These are phyloP conservation scores for Hyppa rectilinea DNA, from an alignment of 2,888 invertebrate genomes.

Conservation along the genomic window DNA sequence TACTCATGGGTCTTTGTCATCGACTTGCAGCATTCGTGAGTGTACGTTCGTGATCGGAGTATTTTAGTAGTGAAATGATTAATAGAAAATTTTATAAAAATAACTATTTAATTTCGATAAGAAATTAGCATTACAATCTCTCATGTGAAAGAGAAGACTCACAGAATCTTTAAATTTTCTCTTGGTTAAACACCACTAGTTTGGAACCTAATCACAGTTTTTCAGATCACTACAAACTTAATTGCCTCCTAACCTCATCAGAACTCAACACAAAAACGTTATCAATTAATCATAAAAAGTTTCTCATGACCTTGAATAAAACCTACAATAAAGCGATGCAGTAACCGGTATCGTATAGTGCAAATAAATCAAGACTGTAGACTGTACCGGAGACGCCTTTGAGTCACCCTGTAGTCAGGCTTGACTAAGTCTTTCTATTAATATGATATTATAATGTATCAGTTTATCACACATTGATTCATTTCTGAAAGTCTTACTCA, in stretches of 20 bases:
- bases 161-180: background rate
- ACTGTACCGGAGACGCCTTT: constrained; percentile 52
- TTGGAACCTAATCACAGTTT: constrained; percentile 6
- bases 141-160: background rate
- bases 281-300: constrained; percentile 28
- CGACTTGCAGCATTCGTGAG: constrained; percentile 13
- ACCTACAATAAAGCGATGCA: constrained; percentile 23
- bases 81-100: background rate
- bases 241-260: constrained; percentile 24
- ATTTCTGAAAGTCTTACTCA: constrained; percentile 1
- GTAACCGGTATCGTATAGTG: constrained; percentile 23
- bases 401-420: constrained; percentile 52
- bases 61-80: constrained; percentile 12
- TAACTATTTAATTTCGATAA: background rate
- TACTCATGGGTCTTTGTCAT: constrained; percentile 61
- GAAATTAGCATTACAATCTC: background rate
- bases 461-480: constrained; percentile 1
- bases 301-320: constrained; percentile 19
- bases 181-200: background rate
- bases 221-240: constrained; percentile 18
- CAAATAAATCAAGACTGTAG: constrained; percentile 48
- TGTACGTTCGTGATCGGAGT: constrained; percentile 13
- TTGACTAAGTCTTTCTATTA: constrained; percentile 53
- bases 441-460: constrained; percentile 28
- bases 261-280: constrained; percentile 39